Evolutionary conservation across 2,113 vertebrate genomes (phyloP), one percentile per base, ranked within the genome.

Genomic region (Pterophyllum scalare): DNA sequence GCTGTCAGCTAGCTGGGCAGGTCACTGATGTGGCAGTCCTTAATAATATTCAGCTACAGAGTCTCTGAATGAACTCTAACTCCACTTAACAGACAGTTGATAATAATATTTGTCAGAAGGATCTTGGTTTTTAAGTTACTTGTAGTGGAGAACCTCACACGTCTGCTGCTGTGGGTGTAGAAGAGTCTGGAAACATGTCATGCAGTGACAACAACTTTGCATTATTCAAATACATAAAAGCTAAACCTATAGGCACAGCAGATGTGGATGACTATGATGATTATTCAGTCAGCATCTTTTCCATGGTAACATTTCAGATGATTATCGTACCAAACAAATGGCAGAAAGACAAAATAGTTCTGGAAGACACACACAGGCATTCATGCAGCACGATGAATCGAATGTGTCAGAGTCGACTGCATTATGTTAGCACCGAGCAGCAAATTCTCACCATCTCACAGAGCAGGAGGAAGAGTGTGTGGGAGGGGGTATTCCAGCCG

Each of bases 401-500:
- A 49, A 28, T 52, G 58, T 49, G 76, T 46, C 22, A 20, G 59
- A 35, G 28, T 24, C 6, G 14, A n/a, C 22, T 2, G 20, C 46
- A 7, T 79, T 35, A n/a, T 26, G 56, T 78, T 20, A 24, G 17
- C 58, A 46, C 0, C 6, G 54, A 70, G 24, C 38, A 24, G 59
- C 81, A 46, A 22, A 38, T 76, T 77, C 35, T 87, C 64, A 75
- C 43, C 28, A 70, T 67, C 52, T 57, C 52, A 72, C 46, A 72
- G 46, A 46, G 54, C 6, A 61, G 80, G 65, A 86, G 85, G 61
- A 77, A 19, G 58, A 24, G 57, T 65, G 77, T 80, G 90, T 90
- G 86, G 90, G 90, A 79, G 84, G 92, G 90, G 92, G 84, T 91
- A 91, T 90, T 93, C 90, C 90, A 83, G 9, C 61, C 15, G 77